Base-by-base conservation (phyloP, 37 sponge, comb jelly and placozoan genomes). In the Spongilla lacustris region DNA sequence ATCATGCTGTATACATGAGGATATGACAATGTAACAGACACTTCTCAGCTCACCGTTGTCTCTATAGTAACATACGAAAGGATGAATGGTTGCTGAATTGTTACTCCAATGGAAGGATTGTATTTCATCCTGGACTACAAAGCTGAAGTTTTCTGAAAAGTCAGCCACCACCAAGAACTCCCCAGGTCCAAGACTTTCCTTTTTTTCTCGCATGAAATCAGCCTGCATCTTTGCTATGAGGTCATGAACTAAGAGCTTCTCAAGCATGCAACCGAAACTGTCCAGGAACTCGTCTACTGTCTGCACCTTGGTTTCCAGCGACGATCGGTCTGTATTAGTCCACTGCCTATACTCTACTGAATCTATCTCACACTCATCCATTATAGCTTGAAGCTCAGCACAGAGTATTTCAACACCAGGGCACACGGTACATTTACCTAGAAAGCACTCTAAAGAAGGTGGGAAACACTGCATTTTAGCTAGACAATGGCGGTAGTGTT, bases 101-200 rank as follows among this genome's bases (percentile, higher is more conserved):
- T 85, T 85, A 36, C 77, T 85, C 86, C 86, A 85, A 48, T 85
- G 86, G 66, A 85, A 85, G 19, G 78, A 78, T 70, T 85, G 86
- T 12, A 72, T 72, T 50, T 71, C 87, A 78, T 85, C 86, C 35
- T 85, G 78, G 26, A 85, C 50, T 34, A 85, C 66, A 77, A 85
- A 85, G 22, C 66, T 50, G 71, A 79, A 82, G 69, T 88, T 88
- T 36, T 82, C 83, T 26, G 84, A 76, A 77, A 83, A 83, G 77
- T 83, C 89, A 33, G 79, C 79, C 67, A 74, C 69, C n/a, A 83
- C 81, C 21, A 79, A 24, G 31, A 79, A 25, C 37, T 79, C 80
- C 17, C 67, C 81, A 19, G 74, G 66, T 36, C 80, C 31, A 33
- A 86, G 48, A 17, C 24, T 11, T 34, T 76, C 50, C 33, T 87